phyloP scores from a whole-genome alignment of 2,888 invertebrate genomes.

The Drosophila pseudotakahashii region DNA sequence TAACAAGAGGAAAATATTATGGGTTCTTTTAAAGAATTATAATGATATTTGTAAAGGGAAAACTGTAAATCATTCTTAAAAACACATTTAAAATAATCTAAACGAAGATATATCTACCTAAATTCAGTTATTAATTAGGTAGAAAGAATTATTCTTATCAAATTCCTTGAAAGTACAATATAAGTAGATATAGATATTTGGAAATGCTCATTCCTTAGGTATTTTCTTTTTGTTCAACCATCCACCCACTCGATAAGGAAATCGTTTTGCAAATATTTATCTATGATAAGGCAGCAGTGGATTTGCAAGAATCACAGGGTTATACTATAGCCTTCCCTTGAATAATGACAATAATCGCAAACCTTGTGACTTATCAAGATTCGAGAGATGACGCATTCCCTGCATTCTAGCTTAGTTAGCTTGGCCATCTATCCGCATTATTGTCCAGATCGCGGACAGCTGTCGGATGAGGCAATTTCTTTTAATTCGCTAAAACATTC shows the following conservation, averaged over 20 bases:
- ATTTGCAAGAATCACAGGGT: background rate
- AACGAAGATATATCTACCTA: background rate
- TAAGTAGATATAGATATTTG: background rate
- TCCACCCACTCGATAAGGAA: conserved; percentile 4
- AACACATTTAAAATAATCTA: background rate
- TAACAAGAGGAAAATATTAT: background rate
- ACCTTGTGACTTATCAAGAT: conserved; percentile 13
- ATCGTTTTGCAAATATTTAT: background rate
- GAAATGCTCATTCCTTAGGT: background rate
- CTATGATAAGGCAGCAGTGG: background rate
- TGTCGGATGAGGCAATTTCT: conserved; percentile 77
- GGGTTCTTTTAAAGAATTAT: background rate
- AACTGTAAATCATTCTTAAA: background rate
- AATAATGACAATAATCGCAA: background rate
- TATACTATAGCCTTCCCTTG: conserved; percentile 19
- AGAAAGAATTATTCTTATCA: background rate
- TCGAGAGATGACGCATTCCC: conserved; percentile 16
- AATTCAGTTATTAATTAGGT: background rate
- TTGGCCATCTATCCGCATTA: conserved; percentile 59
- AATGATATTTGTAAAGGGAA: background rate
- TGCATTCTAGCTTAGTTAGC: conserved; percentile 23
- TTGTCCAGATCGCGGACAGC: conserved; percentile 29
- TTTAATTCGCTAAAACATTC: conserved; percentile 75
- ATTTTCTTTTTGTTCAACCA: too few species aligned
- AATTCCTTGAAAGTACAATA: background rate